These are phyloP conservation scores for Poeciliopsis presidionis DNA, from an alignment of 2,797 vertebrate species.

Conservation along the genomic window DNA sequence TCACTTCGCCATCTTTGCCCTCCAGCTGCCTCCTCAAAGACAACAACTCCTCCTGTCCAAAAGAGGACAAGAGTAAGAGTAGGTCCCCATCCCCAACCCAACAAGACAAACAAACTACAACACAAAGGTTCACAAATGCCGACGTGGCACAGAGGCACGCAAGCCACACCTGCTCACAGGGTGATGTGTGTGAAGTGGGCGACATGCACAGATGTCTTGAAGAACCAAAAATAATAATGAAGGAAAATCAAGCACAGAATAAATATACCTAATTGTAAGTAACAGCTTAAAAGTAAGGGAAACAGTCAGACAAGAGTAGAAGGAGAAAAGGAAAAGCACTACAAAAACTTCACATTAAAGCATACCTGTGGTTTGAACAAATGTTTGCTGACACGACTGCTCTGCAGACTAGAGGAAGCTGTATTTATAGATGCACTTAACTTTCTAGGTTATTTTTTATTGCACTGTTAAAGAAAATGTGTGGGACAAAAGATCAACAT, in stretches of 20 bases:
- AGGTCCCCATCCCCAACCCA: slow-evolving; percentile 23
- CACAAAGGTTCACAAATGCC: slow-evolving; percentile 55
- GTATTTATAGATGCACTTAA: slow-evolving; percentile 28
- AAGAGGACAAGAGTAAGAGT: slow-evolving; percentile 54
- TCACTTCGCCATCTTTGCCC: slow-evolving; percentile 88
- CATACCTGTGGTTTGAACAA: slow-evolving; percentile 68
- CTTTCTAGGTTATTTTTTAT: slow-evolving; percentile 34
- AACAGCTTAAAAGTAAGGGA: slow-evolving; percentile 4
- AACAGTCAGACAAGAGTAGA: slow-evolving; percentile 18
- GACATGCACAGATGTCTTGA: slow-evolving; percentile 28
- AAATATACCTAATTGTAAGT: not conserved
- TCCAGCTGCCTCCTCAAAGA: slow-evolving; percentile 90
- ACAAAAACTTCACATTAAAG: slow-evolving; percentile 47
- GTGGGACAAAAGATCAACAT: slow-evolving; percentile 24
- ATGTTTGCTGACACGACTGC: slow-evolving; percentile 36
- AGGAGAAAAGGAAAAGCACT: not conserved
- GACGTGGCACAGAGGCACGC: slow-evolving; percentile 47
- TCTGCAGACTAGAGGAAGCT: slow-evolving; percentile 26
- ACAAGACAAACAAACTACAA: slow-evolving; percentile 70
- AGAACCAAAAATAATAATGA: slow-evolving; percentile 20
- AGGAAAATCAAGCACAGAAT: slow-evolving; percentile 30
- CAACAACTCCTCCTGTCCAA: slow-evolving; percentile 88
- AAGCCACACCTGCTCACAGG: slow-evolving; percentile 56
- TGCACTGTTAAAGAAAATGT: slow-evolving; percentile 6
- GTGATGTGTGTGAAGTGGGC: slow-evolving; percentile 28